Evolutionary conservation across 2,797 vertebrate species (phyloP).

Genomic region (Oryzias sinensis): DNA sequence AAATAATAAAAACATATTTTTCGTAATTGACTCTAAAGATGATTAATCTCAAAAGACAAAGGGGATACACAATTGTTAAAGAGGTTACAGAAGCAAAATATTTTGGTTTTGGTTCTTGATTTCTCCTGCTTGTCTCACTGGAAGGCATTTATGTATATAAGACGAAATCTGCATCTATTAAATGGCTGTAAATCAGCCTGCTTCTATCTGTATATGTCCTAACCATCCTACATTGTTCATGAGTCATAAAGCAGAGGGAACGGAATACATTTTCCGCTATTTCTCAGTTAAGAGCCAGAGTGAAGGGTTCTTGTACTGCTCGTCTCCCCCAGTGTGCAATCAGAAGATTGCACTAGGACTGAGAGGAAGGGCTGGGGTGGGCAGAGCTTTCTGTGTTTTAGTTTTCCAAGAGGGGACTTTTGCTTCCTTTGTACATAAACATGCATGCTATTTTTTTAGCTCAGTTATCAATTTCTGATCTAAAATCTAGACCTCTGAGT

Average conservation of each 20-base stretch:
- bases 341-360: slow-evolving; percentile 62
- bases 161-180: slow-evolving; percentile 34
- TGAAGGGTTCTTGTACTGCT: slow-evolving; percentile 68
- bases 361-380: slow-evolving; percentile 38
- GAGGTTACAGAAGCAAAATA: too few species aligned
- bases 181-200: slow-evolving; percentile 22
- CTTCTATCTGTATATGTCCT: slow-evolving; percentile 41
- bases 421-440: slow-evolving; percentile 59
- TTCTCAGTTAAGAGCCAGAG: slow-evolving; percentile 55
- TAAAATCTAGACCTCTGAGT: not conserved
- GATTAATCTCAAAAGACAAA: not conserved
- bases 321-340: slow-evolving; percentile 64
- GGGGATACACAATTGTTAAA: not conserved
- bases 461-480: too few species aligned
- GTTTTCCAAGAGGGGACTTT: slow-evolving; percentile 50
- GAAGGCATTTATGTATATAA: slow-evolving; percentile 13
- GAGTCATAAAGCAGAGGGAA: slow-evolving; percentile 50
- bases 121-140: not conserved
- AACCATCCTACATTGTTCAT: slow-evolving; percentile 45
- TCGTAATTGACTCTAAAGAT: too few species aligned
- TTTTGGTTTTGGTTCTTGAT: slow-evolving; percentile 7
- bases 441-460: slow-evolving; percentile 28
- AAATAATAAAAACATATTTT: too few species aligned
- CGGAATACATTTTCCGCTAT: slow-evolving; percentile 60
- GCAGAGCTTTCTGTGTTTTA: slow-evolving; percentile 57